Evolutionary conservation across 2,113 vertebrate genomes (phyloP).

Genomic region (Silurus glanis): DNA sequence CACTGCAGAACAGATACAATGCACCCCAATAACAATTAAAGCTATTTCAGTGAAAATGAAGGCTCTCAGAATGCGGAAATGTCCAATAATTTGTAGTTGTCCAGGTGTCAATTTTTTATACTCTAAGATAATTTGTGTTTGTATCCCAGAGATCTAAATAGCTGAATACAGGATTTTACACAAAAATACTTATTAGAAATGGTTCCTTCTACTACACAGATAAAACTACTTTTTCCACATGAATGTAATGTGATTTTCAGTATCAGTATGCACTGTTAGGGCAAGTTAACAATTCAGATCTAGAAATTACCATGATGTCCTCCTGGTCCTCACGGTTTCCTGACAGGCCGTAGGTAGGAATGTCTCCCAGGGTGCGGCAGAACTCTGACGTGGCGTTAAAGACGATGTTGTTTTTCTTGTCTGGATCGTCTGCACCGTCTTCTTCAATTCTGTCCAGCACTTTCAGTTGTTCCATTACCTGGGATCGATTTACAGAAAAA

Average conservation of each 20-base stretch:
- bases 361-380: slow-evolving; percentile 88
- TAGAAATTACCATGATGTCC: slow-evolving; percentile 79
- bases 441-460: not conserved
- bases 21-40: not conserved
- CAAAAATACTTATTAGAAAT: not conserved
- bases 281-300: not conserved
- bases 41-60: not conserved
- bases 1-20: too few species aligned
- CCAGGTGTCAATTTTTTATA: not conserved
- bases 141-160: not conserved
- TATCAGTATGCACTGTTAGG: not conserved
- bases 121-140: not conserved
- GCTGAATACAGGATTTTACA: not conserved
- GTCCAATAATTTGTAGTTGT: not conserved
- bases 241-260: not conserved
- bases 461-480: slow-evolving; percentile 63
- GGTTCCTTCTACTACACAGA: not conserved
- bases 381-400: slow-evolving; percentile 91
- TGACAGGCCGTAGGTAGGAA: slow-evolving; percentile 87
- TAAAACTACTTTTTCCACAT: not conserved
- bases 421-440: slow-evolving; percentile 65
- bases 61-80: not conserved
- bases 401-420: slow-evolving; percentile 81
- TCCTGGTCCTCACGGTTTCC: slow-evolving; percentile 91
- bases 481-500: not conserved